Evolutionary conservation across 2,797 vertebrate species (phyloP).

Genomic region (Sebastes aleutianus): DNA sequence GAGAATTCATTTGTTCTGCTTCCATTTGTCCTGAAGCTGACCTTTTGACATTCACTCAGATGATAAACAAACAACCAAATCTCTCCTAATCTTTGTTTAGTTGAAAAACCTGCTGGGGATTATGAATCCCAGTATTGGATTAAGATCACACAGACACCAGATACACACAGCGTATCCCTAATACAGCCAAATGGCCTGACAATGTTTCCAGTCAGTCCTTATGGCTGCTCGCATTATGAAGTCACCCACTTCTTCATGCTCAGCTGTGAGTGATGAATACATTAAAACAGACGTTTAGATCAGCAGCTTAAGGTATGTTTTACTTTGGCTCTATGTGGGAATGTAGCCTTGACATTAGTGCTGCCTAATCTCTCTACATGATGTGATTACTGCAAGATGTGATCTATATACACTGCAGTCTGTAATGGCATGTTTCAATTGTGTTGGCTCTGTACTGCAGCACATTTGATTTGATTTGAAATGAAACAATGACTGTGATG

Average conservation of each 20-base stretch:
- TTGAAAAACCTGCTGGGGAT: constrained; percentile 52
- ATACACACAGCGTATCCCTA: constrained; percentile 26
- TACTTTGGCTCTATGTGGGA: background rate
- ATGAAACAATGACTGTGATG: background rate
- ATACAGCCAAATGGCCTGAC: constrained; percentile 51
- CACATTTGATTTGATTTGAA: background rate
- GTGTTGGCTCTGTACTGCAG: background rate
- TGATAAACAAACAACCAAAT: constrained; percentile 56
- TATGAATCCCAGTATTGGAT: constrained; percentile 45
- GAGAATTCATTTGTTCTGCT: constrained; percentile 14
- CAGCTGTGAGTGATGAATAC: background rate
- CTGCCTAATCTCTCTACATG: background rate
- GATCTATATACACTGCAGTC: background rate
- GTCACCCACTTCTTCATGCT: background rate
- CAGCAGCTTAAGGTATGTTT: background rate
- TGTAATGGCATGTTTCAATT: background rate
- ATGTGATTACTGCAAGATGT: background rate
- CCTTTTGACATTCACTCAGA: constrained; percentile 48
- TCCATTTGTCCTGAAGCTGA: constrained; percentile 44
- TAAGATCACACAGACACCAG: constrained; percentile 48
- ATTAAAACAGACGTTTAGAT: background rate
- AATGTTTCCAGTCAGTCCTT: constrained; percentile 15
- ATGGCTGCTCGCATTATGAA: constrained; percentile 3
- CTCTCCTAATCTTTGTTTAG: constrained; percentile 58
- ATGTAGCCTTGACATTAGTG: background rate